These are phyloP conservation scores for Dreissena rostriformis DNA, from an alignment of 1,140 invertebrate species.

Conservation along the genomic window DNA sequence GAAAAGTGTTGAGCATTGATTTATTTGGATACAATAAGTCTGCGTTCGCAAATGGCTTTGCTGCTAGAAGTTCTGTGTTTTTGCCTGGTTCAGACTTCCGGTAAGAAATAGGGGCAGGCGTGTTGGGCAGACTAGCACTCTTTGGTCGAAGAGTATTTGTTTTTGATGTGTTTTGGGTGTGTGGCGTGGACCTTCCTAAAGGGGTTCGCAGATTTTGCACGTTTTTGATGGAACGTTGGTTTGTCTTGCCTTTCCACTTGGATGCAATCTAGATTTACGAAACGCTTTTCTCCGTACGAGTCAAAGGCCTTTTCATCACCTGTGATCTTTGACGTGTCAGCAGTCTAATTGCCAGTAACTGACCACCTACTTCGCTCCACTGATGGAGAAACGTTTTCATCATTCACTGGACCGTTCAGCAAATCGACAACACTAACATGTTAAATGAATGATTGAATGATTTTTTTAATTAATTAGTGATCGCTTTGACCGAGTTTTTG, in stretches of 20 bases:
- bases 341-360: slow-evolving; percentile 20
- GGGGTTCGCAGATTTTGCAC: slow-evolving; percentile 28
- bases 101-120: slow-evolving; percentile 8
- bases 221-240: not conserved
- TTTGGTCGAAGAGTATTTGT: slow-evolving; percentile 7
- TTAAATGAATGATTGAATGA: too few species aligned
- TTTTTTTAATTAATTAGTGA: too few species aligned
- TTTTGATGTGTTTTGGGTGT: not conserved
- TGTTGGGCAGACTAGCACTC: slow-evolving; percentile 32
- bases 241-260: not conserved
- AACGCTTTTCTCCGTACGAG: slow-evolving; percentile 15
- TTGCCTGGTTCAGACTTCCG: slow-evolving; percentile 4
- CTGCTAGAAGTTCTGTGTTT: slow-evolving; percentile 15
- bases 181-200: not conserved
- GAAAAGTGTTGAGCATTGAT: slow-evolving; percentile 8
- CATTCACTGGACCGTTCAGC: not conserved
- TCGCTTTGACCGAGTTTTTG: too few species aligned
- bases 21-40: slow-evolving; percentile 41
- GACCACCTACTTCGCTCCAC: slow-evolving; percentile 13
- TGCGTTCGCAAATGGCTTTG: slow-evolving; percentile 26
- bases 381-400: not conserved
- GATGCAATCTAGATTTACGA: slow-evolving; percentile 11
- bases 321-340: slow-evolving; percentile 40
- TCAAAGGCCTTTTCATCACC: not conserved
- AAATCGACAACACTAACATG: slow-evolving; percentile 33